phyloP scores from a whole-genome alignment of 2,888 invertebrate genomes.

The Sepioteuthis lessoniana region DNA sequence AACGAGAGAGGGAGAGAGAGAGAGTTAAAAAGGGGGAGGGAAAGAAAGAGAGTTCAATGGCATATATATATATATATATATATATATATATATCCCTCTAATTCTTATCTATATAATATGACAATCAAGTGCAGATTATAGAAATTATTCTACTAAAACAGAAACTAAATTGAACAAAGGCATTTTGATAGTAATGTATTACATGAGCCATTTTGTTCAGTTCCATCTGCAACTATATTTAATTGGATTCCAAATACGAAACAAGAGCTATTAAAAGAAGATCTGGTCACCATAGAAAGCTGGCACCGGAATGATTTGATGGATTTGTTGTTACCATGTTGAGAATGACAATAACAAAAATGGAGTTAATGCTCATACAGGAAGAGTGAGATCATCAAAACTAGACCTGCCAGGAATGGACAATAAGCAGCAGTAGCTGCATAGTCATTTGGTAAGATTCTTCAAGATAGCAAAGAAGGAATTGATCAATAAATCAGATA shows the following conservation, averaged over 20 bases:
- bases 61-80: neutral
- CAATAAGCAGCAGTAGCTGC: neutral
- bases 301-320: constrained; percentile 10
- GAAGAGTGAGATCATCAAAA: neutral
- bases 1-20: no score
- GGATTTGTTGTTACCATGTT: neutral
- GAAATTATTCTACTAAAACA: neutral
- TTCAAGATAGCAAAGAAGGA: constrained; percentile 33
- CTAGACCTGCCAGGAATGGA: neutral
- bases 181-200: neutral
- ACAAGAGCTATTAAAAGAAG: neutral
- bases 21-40: no score
- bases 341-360: neutral
- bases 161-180: neutral
- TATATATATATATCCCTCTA: no score
- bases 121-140: neutral
- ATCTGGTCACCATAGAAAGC: neutral
- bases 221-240: neutral
- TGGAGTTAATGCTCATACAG: neutral
- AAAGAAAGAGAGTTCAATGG: no score
- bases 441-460: neutral
- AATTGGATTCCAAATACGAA: neutral
- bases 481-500: neutral
- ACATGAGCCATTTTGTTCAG: neutral
- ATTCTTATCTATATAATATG: neutral